phyloP scores from a whole-genome alignment of 1,140 invertebrate species.

The Calycopis cecrops region DNA sequence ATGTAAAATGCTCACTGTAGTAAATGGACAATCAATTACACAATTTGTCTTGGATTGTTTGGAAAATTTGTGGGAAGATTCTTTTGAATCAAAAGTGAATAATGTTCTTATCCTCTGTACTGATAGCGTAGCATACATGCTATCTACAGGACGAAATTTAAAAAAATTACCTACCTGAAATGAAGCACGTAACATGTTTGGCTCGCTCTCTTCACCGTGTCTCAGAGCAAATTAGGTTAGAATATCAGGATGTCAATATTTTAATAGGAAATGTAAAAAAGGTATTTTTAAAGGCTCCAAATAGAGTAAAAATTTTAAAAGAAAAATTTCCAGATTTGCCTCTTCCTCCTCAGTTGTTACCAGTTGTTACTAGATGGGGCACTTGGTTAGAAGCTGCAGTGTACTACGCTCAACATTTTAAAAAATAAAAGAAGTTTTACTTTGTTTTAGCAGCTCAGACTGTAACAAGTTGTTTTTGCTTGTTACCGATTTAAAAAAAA shows the following conservation, averaged over 20 bases:
- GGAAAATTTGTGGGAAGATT: conserved; percentile 2
- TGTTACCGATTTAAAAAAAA: too few species aligned
- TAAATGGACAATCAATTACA: background rate
- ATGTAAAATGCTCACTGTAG: background rate
- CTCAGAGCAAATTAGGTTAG: background rate
- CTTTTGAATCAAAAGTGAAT: background rate
- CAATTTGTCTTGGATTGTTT: conserved; percentile 5
- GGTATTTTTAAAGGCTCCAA: background rate
- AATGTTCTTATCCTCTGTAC: conserved; percentile 6
- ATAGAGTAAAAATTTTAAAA: background rate
- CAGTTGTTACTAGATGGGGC: conserved; percentile 1
- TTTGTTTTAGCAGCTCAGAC: background rate
- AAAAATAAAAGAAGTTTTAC: background rate
- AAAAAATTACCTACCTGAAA: background rate
- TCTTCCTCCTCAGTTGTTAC: background rate
- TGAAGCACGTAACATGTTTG: conserved; percentile 2
- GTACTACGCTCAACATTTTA: background rate
- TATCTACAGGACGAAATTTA: background rate
- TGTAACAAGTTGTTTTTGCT: too few species aligned
- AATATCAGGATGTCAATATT: background rate
- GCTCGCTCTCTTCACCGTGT: background rate
- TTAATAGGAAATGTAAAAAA: background rate
- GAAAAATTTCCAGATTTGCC: background rate
- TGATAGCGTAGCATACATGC: conserved; percentile 3
- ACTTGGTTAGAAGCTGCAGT: background rate